Evolutionary conservation across 2,888 invertebrate genomes (phyloP).

Genomic region (Perithous albicinctus): DNA sequence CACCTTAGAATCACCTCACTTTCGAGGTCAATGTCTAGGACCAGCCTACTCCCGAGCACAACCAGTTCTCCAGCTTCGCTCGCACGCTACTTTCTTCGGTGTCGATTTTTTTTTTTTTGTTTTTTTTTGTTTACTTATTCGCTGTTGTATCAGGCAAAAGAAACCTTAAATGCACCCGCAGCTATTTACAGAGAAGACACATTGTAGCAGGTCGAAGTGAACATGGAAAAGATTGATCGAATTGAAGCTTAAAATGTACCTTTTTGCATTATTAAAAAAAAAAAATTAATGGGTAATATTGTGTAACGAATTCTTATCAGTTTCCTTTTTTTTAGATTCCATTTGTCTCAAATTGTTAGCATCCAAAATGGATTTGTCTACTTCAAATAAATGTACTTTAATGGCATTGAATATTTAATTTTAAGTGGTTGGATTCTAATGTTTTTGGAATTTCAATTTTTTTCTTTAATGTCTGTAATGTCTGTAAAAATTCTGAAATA

Average conservation of each 20-base stretch:
- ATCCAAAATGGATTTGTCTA: neutral
- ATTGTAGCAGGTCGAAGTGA: neutral
- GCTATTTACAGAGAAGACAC: neutral
- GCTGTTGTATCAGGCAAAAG: conserved; percentile 3
- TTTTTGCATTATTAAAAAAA: neutral
- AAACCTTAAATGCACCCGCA: neutral
- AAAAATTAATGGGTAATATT: too few relatives aligned
- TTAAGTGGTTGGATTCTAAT: too few relatives aligned
- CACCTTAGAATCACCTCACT: conserved; percentile 74
- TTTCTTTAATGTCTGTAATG: too few relatives aligned
- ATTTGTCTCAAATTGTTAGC: neutral
- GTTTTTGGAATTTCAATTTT: too few relatives aligned
- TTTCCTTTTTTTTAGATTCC: neutral
- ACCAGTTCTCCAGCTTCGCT: conserved; percentile 57
- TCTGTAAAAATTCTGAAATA: too few relatives aligned
- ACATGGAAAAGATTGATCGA: neutral
- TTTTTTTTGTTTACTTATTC: too few relatives aligned
- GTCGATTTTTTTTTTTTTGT: conserved; percentile 50
- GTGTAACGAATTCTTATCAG: neutral
- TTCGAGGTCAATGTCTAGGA: conserved; percentile 82
- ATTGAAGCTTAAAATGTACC: too few relatives aligned
- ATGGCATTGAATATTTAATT: too few relatives aligned
- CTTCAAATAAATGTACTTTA: too few relatives aligned
- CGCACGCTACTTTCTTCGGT: conserved; percentile 61
- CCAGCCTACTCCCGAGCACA: conserved; percentile 54